These are phyloP conservation scores for Zaprionus gabonicus DNA, from an alignment of 1,140 invertebrate species.

Conservation along the genomic window DNA sequence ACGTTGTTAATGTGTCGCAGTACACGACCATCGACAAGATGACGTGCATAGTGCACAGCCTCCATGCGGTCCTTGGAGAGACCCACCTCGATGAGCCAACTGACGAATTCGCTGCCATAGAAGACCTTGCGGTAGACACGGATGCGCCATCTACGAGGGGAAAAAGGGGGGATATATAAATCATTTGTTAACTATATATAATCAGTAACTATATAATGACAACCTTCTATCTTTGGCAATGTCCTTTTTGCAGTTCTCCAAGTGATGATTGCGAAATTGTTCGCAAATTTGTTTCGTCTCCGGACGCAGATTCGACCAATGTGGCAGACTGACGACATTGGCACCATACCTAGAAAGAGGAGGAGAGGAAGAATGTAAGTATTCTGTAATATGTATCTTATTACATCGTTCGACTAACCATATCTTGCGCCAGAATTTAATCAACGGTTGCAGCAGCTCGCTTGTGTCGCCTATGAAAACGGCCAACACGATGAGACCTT, in stretches of 20 bases:
- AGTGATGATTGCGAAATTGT: conserved; percentile 94
- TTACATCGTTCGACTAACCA: conserved; percentile 78
- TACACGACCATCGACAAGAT: conserved; percentile 92
- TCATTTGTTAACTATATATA: neutral
- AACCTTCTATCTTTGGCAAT: conserved; percentile 90
- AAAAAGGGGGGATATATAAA: neutral
- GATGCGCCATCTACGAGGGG: conserved; percentile 87
- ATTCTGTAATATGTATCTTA: neutral
- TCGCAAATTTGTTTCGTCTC: conserved; percentile 94
- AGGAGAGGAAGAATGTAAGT: neutral
- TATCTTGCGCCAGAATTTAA: conserved; percentile 87
- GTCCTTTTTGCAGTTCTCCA: conserved; percentile 91
- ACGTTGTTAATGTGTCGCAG: conserved; percentile 92
- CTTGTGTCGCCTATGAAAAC: conserved; percentile 94
- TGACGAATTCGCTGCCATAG: conserved; percentile 92
- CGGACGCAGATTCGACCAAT: conserved; percentile 89
- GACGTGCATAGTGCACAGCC: conserved; percentile 92
- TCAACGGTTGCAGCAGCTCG: conserved; percentile 88
- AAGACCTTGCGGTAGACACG: conserved; percentile 92
- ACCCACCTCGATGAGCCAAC: conserved; percentile 93
- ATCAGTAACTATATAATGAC: too few species aligned
- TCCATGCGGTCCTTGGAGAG: conserved; percentile 90
- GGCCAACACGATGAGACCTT: conserved; percentile 92
- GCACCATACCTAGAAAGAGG: conserved; percentile 87
- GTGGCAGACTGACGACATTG: conserved; percentile 89